These are phyloP conservation scores for Nipponacmea schrenckii DNA, from an alignment of 2,888 invertebrate genomes.

Conservation along the genomic window DNA sequence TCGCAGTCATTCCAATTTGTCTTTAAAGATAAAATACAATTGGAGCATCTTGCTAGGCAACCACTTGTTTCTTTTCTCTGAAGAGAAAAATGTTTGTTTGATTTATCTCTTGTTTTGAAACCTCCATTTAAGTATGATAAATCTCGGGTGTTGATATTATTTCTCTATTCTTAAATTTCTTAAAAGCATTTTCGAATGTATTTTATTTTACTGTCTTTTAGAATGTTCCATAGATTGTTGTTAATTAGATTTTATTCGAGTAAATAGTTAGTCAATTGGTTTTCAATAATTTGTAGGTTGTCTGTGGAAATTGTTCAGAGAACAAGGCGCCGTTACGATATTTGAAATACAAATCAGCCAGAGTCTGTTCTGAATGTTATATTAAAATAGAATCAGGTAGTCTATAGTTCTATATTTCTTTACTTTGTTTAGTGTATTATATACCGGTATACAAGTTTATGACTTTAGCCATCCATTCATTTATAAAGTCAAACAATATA, in stretches of 20 bases:
- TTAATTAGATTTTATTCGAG: background rate
- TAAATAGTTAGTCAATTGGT: background rate
- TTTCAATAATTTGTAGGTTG: constrained; percentile 69
- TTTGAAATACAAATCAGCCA: constrained; percentile 68
- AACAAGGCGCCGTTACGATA: constrained; percentile 72
- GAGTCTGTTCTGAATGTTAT: constrained; percentile 73
- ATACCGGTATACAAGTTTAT: too few relatives aligned
- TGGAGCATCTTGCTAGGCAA: too few relatives aligned
- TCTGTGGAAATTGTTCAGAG: constrained; percentile 75
- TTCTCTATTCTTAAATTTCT: background rate
- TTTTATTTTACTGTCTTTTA: background rate
- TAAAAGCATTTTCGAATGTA: background rate
- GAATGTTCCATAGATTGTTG: background rate
- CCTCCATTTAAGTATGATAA: too few relatives aligned
- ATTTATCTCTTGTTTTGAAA: too few relatives aligned
- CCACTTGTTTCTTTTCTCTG: too few relatives aligned
- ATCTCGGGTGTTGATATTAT: too few relatives aligned
- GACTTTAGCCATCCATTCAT: too few relatives aligned
- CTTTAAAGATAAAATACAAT: too few relatives aligned
- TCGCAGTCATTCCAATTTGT: too few relatives aligned
- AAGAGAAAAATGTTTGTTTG: too few relatives aligned
- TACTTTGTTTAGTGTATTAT: constrained; percentile 10
- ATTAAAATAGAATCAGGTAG: constrained; percentile 63
- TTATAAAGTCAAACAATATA: too few relatives aligned
- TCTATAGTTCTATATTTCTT: constrained; percentile 6